Evolutionary conservation across 2,888 invertebrate species (phyloP), one percentile per base, ranked within the genome.

Genomic region (Leucophenga montana): DNA sequence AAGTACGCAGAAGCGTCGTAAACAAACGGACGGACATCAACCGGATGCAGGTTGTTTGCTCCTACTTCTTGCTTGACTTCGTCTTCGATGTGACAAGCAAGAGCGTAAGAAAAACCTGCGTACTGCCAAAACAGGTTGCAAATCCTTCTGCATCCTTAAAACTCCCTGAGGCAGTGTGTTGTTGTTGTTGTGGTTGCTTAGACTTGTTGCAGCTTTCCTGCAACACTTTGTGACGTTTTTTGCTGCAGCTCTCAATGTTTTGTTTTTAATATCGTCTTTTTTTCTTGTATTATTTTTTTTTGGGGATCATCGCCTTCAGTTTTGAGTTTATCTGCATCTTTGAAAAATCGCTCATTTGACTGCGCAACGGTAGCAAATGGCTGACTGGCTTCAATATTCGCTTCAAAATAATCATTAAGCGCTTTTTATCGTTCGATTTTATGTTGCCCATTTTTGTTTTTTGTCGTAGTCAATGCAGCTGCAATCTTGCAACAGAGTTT

Each of bases 181-280:
- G 13, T 8, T 56, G 53, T 53, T 66, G 44, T 39, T 50, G 11
- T 54, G 54, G 66, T 16, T 44, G 20, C 46, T 68, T 39, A 44
- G 18, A 65, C 48, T 66, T 48, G 44, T 44, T 65, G 56, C 65
- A 54, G 59, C 53, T 68, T 61, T 44, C 22, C 14, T 64, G 62
- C 61, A 62, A 62, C 61, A 62, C 54, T 18, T 54, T 54, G 9
- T 54, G 27, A 27, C 27, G 27, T 27, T 39, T 33, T 3, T 39
- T 39, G 27, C 11, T 39, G 39, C 39, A 39, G 39, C 39, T 39
- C 8, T 39, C 11, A 39, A 39, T 39, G 39, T 50, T 50, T 50
- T 18, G 50, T 16, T 50, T 50, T n/a, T n/a, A 14, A n/a, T 46
- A n/a, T n/a, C n/a, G n/a, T n/a, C n/a, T n/a, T 48, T 48, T 48